Evolutionary conservation across 64 coral and sea anemone genomes (phyloP).

Genomic region (Montipora efflorescens): DNA sequence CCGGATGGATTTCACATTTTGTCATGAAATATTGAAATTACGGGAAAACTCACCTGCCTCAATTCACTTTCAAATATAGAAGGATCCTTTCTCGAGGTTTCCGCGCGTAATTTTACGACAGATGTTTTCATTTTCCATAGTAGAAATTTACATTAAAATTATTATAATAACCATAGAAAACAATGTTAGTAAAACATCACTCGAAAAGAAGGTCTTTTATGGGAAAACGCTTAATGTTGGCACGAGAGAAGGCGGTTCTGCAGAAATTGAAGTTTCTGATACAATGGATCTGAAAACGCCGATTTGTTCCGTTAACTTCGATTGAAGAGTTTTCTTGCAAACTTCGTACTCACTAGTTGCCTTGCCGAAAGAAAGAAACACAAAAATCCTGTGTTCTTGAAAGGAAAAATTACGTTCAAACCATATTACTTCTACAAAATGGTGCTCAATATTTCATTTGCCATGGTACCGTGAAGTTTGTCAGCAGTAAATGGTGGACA

Average conservation of each 20-base stretch:
- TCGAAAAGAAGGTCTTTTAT: neutral
- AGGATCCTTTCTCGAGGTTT: neutral
- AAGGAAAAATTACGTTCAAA: neutral
- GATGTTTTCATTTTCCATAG: neutral
- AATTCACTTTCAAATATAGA: constrained; percentile 1
- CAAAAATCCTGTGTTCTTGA: too few relatives aligned
- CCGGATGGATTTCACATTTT: constrained; percentile 1
- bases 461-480: too few relatives aligned
- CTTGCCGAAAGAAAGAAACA: too few relatives aligned
- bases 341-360: too few relatives aligned
- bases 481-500: too few relatives aligned
- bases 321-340: too few relatives aligned
- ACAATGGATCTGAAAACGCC: too few relatives aligned
- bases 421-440: too few relatives aligned
- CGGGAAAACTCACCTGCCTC: neutral
- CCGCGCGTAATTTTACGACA: neutral
- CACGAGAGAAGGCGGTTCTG: neutral
- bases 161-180: constrained; percentile 27
- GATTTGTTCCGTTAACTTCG: too few relatives aligned
- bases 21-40: constrained; percentile 27
- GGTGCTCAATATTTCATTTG: too few relatives aligned
- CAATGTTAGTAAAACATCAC: neutral
- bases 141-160: constrained; percentile 28
- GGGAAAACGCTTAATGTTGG: neutral
- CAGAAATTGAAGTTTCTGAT: too few relatives aligned